A percentile compares a stretch with the other conserved stretches of the same genome.
Conservation (phyloP, 2,888 invertebrate genomes). For the Leptura quadrifasciata region DNA sequence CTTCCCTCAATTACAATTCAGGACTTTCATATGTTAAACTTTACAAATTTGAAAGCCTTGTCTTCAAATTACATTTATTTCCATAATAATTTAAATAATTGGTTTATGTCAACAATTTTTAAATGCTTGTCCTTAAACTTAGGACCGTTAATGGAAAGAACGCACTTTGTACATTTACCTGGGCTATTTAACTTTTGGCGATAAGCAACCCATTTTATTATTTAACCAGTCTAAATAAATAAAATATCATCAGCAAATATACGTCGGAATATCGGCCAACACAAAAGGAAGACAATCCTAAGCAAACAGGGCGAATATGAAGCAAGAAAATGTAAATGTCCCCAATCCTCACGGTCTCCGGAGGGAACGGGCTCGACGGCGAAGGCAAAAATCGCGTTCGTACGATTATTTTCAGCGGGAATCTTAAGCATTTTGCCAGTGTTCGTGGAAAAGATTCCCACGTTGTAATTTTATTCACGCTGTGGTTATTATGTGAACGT, state of each 20-base stretch:
- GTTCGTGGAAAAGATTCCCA: slow-evolving; percentile 61
- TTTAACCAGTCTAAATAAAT: slow-evolving; percentile 49
- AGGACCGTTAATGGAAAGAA: too few species aligned
- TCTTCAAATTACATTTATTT: too few species aligned
- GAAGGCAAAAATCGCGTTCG: slow-evolving; percentile 57
- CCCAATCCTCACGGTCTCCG: slow-evolving; percentile 48
- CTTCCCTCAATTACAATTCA: too few species aligned
- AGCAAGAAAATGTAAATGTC: slow-evolving; percentile 60
- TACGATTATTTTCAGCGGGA: slow-evolving; percentile 54
- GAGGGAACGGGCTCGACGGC: slow-evolving; percentile 49
- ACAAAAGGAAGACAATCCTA: slow-evolving; percentile 55
- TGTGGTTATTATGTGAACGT: slow-evolving; percentile 52
- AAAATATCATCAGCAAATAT: slow-evolving; percentile 53
- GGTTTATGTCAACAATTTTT: too few species aligned
- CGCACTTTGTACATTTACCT: neutral
- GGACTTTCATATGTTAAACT: too few species aligned
- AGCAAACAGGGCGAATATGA: slow-evolving; percentile 58
- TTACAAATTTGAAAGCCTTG: too few species aligned
- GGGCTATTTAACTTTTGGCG: neutral
- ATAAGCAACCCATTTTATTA: slow-evolving; percentile 18
- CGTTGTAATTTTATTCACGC: slow-evolving; percentile 61
- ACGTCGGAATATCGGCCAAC: slow-evolving; percentile 47
- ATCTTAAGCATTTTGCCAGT: slow-evolving; percentile 53
- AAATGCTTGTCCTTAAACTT: too few species aligned
- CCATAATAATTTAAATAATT: too few species aligned